Base-by-base conservation (phyloP, 2,888 invertebrate genomes). In the Erannis defoliaria region DNA sequence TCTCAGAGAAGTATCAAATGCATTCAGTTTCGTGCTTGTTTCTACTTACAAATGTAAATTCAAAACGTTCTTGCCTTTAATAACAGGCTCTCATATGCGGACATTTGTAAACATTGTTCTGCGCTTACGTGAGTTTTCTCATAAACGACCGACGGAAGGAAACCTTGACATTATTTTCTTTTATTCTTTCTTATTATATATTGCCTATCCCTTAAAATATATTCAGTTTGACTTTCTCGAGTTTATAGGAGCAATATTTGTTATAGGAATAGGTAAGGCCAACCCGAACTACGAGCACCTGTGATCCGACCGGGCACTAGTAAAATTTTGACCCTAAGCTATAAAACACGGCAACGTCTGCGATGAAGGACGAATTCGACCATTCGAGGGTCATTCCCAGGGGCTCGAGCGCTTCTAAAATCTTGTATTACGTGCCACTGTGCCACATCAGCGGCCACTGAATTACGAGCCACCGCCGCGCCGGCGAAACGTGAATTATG, bases 331-430 rank as follows among this genome's bases (percentile, higher is more conserved):
- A 80, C 76, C 77, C 77, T 71, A 72, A 75, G 78, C 79, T 77
- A 84, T 87, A 86, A 88, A 88, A 82, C 79, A 83, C 78, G 76
- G 70, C 74, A 73, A 73, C 68, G 76, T 68, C 81, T 77, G 81
- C 85, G 86, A 86, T 86, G 86, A 83, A 84, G 86, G 86, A 81
- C 82, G 79, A 78, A 82, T 80, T 79, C 79, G 81, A 81, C 81
- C 80, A 79, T 82, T 81, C 80, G 77, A 77, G 82, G 84, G 82
- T 81, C 81, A 78, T 80, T 85, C 85, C 84, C 84, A 58, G 64
- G 78, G 81, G 86, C 77, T 76, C 63, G 65, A 67, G 74, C 66
- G 79, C 80, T 76, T 77, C 83, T 84, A 82, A 85, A 84, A 84
- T 82, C 83, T 80, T 78, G 79, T 82, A 82, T 84, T 83, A 88